phyloP scores from a whole-genome alignment of 2,888 invertebrate species.

The Subacronicta megacephala region DNA sequence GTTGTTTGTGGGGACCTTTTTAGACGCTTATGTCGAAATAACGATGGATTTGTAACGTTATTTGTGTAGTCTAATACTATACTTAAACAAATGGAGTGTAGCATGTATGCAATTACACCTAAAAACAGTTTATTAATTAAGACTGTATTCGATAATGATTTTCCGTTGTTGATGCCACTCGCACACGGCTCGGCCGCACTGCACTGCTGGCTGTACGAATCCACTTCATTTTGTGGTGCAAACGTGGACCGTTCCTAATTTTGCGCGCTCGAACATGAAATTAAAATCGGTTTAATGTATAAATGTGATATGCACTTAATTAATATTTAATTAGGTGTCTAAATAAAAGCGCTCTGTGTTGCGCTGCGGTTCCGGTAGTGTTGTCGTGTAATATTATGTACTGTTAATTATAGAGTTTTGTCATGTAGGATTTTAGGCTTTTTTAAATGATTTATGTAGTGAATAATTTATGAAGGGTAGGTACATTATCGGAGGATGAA shows the following conservation, averaged over 20 bases:
- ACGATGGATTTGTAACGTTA: no score
- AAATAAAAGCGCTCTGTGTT: conserved; percentile 83
- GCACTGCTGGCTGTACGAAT: no score
- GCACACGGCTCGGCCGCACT: conserved; percentile 58
- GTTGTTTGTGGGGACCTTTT: no score
- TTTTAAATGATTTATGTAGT: conserved; percentile 12
- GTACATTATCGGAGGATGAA: neutral
- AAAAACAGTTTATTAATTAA: conserved; percentile 68
- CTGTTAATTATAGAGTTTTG: conserved; percentile 34
- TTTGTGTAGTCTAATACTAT: no score
- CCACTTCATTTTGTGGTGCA: conserved; percentile 88
- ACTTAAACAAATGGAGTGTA: conserved; percentile 24
- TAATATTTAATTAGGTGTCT: conserved; percentile 89
- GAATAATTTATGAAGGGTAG: neutral
- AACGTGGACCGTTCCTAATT: conserved; percentile 84
- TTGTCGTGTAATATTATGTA: conserved; percentile 75
- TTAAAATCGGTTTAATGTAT: conserved; percentile 89
- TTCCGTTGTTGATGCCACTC: conserved; percentile 71
- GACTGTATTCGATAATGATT: conserved; percentile 84
- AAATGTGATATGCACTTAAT: conserved; percentile 88
- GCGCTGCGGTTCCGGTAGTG: conserved; percentile 75
- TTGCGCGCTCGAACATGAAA: conserved; percentile 87
- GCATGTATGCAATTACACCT: conserved; percentile 35
- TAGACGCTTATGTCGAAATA: no score
- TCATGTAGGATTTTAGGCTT: conserved; percentile 13